Evolutionary conservation across 2,888 invertebrate species (phyloP).

Genomic region (Chirona hameri): DNA sequence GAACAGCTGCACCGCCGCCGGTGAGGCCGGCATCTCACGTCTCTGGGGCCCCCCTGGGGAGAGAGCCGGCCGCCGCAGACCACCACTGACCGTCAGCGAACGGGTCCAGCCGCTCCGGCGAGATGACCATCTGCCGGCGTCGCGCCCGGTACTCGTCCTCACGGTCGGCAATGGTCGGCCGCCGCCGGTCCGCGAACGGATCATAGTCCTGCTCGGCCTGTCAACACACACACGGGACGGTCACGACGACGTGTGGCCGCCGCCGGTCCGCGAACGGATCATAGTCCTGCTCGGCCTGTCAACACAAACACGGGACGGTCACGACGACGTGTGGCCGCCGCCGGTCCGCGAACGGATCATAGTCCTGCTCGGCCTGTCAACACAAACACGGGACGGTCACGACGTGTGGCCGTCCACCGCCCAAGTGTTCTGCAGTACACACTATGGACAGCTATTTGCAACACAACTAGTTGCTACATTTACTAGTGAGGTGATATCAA

Average conservation of each 20-base stretch:
- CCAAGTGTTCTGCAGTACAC: too few species aligned
- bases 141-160: constrained; percentile 95
- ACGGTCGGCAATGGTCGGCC: constrained; percentile 88
- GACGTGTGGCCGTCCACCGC: too few species aligned
- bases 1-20: not conserved
- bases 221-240: not conserved
- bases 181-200: constrained; percentile 86
- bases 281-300: constrained; percentile 80
- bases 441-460: too few species aligned
- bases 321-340: too few species aligned
- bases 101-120: constrained; percentile 94
- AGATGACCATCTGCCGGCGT: constrained; percentile 70
- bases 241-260: too few species aligned
- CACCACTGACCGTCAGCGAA: constrained; percentile 86
- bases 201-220: constrained; percentile 89
- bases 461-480: too few species aligned
- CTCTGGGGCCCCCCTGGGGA: not conserved
- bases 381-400: too few species aligned
- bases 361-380: constrained; percentile 76
- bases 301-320: not conserved
- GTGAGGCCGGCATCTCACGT: not conserved
- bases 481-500: too few species aligned
- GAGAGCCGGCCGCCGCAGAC: not conserved
- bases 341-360: constrained; percentile 91
- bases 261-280: constrained; percentile 92